Percentiles rank a stretch among this genome's conserved stretches.
Conservation (phyloP, 2,888 invertebrate genomes). For the Sympetrum striolatum region DNA sequence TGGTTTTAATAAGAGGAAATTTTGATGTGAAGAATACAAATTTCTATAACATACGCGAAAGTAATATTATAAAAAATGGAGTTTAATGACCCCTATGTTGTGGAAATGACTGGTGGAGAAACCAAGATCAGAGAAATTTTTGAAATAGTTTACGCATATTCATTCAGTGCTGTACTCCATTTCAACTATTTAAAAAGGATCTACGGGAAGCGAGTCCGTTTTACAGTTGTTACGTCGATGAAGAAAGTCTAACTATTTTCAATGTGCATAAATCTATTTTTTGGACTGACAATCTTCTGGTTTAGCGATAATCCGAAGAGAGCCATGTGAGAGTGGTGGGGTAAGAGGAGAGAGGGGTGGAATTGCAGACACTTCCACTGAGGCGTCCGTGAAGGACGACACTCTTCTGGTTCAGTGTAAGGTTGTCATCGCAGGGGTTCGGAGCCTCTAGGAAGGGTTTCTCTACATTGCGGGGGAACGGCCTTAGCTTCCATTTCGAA, state of each 20-base stretch:
- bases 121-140: neutral
- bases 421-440: conserved; percentile 24
- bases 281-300: neutral
- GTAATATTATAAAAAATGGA: too few species aligned
- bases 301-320: conserved; percentile 6
- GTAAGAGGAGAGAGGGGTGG: neutral
- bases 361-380: neutral
- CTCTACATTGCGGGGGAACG: neutral
- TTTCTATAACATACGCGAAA: too few species aligned
- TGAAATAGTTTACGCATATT: neutral
- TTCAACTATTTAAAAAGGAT: too few species aligned
- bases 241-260: too few species aligned
- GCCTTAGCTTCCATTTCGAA: neutral
- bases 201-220: too few species aligned
- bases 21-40: too few species aligned
- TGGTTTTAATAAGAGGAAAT: too few species aligned
- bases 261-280: neutral
- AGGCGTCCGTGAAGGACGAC: conserved; percentile 27
- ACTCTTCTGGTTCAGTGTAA: conserved; percentile 7
- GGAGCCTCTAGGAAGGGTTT: neutral
- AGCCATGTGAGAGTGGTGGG: neutral
- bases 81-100: too few species aligned
- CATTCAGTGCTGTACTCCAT: too few species aligned
- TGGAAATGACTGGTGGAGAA: neutral
- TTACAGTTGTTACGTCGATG: too few species aligned